phyloP scores from a whole-genome alignment of 2,888 invertebrate species.

The Tryphoninae sp. region DNA sequence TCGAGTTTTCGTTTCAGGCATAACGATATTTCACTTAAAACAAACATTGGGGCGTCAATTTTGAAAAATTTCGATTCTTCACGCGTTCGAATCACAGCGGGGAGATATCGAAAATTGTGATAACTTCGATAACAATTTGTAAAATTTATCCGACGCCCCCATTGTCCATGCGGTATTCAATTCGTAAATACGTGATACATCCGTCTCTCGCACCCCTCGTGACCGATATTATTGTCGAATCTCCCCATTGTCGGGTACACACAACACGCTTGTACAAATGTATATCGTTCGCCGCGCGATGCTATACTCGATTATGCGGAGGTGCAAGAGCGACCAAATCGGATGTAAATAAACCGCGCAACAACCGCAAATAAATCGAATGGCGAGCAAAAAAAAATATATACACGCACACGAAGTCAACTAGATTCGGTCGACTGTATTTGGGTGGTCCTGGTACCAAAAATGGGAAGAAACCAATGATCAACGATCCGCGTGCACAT shows the following conservation, averaged over 20 bases:
- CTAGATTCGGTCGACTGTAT: constrained; percentile 29
- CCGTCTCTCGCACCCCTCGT: not conserved
- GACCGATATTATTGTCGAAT: constrained; percentile 26
- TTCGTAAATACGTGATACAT: constrained; percentile 41
- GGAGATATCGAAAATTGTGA: not conserved
- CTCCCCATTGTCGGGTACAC: not conserved
- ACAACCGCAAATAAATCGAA: constrained; percentile 51
- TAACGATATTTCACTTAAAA: no score
- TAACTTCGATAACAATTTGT: not conserved
- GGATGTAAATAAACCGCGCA: constrained; percentile 50
- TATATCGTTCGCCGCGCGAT: not conserved
- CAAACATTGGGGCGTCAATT: no score
- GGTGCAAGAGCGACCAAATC: constrained; percentile 53
- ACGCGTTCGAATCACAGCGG: not conserved
- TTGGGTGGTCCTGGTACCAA: constrained; percentile 25
- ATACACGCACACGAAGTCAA: not conserved
- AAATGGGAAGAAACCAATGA: constrained; percentile 23
- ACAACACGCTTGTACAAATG: not conserved
- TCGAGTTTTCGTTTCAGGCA: no score
- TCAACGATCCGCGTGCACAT: constrained; percentile 58
- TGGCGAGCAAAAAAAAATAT: constrained; percentile 13
- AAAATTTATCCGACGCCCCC: constrained; percentile 26
- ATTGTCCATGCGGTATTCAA: constrained; percentile 44
- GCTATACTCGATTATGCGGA: constrained; percentile 37
- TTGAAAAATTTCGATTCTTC: no score